These are phyloP conservation scores for Sinosuthora webbiana DNA, from an alignment of 2,113 vertebrate species.

Conservation along the genomic window DNA sequence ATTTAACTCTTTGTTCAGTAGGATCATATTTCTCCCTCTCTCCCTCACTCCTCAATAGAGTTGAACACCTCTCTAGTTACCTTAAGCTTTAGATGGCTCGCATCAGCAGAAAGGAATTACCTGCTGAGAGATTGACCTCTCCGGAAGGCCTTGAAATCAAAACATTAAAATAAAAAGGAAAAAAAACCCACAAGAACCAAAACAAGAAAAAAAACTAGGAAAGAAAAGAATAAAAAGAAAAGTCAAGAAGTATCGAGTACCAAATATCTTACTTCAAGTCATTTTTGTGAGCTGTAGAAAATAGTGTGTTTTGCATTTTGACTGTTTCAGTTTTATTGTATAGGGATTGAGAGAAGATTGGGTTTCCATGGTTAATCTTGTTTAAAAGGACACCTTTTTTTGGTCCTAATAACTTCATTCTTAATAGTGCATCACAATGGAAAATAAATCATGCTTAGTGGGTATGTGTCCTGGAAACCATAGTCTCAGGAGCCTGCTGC, in stretches of 20 bases:
- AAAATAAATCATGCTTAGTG: not conserved
- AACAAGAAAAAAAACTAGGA: not conserved
- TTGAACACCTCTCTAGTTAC: not conserved
- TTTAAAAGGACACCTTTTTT: not conserved
- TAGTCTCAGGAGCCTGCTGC: not conserved
- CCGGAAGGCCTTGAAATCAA: not conserved
- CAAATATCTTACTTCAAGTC: not conserved
- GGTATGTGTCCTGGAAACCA: not conserved
- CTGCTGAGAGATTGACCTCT: not conserved
- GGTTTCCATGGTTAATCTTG: not conserved
- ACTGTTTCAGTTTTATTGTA: not conserved
- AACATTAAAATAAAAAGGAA: no score
- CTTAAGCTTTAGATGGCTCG: not conserved
- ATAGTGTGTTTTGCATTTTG: not conserved
- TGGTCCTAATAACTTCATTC: not conserved
- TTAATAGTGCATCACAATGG: not conserved
- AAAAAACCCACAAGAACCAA: rapidly evolving
- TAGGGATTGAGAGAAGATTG: not conserved
- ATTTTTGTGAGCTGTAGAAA: not conserved
- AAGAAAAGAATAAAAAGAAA: not conserved
- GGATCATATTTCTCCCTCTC: not conserved
- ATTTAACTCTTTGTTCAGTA: not conserved
- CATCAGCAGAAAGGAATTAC: not conserved
- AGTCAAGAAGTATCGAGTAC: not conserved
- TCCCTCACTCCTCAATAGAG: not conserved